phyloP scores from a whole-genome alignment of 2,797 vertebrate genomes.

The Anabacerthia variegaticeps region DNA sequence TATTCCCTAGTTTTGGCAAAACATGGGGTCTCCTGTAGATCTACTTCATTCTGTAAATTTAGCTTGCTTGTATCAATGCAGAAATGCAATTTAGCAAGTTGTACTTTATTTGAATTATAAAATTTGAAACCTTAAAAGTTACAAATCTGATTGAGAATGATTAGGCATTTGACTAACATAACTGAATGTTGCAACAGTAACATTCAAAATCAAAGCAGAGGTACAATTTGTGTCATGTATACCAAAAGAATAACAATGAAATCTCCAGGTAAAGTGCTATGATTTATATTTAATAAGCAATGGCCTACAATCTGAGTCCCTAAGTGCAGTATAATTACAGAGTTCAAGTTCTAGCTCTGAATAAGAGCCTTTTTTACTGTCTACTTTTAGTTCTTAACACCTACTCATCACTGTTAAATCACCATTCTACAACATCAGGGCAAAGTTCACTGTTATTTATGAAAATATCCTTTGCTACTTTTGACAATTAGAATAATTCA shows the following conservation, averaged over 20 bases:
- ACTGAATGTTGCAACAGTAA: constrained; percentile 1
- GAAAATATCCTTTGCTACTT: background rate
- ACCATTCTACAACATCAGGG: background rate
- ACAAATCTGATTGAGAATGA: background rate
- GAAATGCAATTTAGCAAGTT: background rate
- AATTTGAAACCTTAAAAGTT: background rate
- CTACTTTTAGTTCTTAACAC: background rate
- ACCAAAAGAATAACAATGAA: constrained; percentile 42
- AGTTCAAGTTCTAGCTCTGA: background rate
- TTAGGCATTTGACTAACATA: constrained; percentile 34
- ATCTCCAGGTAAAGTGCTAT: constrained; percentile 13
- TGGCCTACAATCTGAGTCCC: background rate
- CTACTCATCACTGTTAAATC: background rate
- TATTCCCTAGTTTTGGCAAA: background rate
- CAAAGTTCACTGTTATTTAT: background rate
- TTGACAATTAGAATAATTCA: background rate
- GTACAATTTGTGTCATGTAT: background rate
- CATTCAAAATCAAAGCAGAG: constrained; percentile 41
- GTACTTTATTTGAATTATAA: background rate
- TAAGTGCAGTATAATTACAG: background rate
- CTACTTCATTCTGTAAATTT: background rate
- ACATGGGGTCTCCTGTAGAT: background rate
- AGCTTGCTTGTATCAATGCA: background rate
- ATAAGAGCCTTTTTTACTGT: background rate
- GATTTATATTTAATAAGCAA: constrained; percentile 47